Percentiles rank a stretch among this genome's conserved stretches.
These are phyloP conservation scores for Trachelus iudaicus DNA, from an alignment of 2,888 invertebrate genomes.

Conservation along the genomic window DNA sequence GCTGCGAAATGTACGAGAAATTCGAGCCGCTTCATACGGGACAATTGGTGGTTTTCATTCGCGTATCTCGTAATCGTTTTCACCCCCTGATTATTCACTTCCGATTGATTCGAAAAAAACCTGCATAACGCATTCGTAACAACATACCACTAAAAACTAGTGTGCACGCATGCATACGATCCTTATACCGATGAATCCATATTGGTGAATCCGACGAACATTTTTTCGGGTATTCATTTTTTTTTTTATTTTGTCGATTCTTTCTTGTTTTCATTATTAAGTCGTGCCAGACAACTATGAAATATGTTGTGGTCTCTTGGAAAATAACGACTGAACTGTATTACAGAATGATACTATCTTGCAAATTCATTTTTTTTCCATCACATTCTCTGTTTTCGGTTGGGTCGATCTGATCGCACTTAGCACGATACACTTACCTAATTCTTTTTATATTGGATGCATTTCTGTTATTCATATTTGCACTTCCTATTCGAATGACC, in stretches of 20 bases:
- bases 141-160: slow-evolving; percentile 49
- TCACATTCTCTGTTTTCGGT: not conserved
- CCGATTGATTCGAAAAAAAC: slow-evolving; percentile 26
- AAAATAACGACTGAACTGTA: not conserved
- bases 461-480: slow-evolving; percentile 21
- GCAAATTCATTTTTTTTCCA: slow-evolving; percentile 13
- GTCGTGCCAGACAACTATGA: too few species aligned
- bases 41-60: not conserved
- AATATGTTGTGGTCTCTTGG: too few species aligned
- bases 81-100: not conserved
- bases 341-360: slow-evolving; percentile 34
- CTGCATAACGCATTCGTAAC: slow-evolving; percentile 46
- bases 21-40: slow-evolving; percentile 23
- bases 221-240: too few species aligned
- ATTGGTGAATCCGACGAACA: too few species aligned
- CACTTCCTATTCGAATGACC: not conserved
- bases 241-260: too few species aligned
- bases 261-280: too few species aligned
- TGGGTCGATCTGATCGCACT: slow-evolving; percentile 18
- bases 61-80: not conserved
- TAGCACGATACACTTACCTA: slow-evolving; percentile 31
- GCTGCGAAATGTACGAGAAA: slow-evolving; percentile 41
- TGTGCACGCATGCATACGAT: slow-evolving; percentile 41
- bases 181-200: too few species aligned
- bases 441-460: slow-evolving; percentile 23